Conservation (phyloP, 2,888 invertebrate genomes). For the Eustalomyia histrio region DNA sequence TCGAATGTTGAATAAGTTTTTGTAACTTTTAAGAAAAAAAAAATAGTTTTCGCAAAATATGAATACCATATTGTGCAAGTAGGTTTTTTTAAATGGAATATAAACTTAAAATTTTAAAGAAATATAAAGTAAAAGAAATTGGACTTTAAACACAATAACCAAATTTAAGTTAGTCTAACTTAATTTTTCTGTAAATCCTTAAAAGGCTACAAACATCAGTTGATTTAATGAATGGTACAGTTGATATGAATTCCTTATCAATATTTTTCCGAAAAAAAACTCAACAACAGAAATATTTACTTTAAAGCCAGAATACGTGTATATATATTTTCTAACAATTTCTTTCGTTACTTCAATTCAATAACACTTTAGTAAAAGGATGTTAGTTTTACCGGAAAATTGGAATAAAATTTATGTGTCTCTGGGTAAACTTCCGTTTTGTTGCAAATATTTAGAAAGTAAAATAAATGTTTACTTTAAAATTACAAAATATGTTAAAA, state of each 20-base stretch:
- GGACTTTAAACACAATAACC: too few species aligned
- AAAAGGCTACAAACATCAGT: too few species aligned
- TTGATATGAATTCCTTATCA: too few species aligned
- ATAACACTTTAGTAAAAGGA: constrained; percentile 55
- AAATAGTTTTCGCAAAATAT: neutral
- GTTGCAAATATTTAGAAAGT: constrained; percentile 19
- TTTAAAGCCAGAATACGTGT: too few species aligned
- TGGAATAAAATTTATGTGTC: constrained; percentile 71
- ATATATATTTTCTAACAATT: constrained; percentile 4
- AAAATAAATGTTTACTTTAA: constrained; percentile 18
- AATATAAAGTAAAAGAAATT: too few species aligned
- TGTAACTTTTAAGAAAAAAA: neutral
- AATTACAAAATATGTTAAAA: constrained; percentile 44
- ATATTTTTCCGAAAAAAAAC: too few species aligned
- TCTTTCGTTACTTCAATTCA: constrained; percentile 23
- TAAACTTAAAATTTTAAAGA: too few species aligned
- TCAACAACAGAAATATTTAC: too few species aligned
- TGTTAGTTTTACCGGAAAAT: constrained; percentile 72
- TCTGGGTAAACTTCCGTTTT: constrained; percentile 43
- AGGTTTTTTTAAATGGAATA: neutral
- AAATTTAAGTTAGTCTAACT: too few species aligned
- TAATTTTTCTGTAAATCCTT: too few species aligned
- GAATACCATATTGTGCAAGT: neutral
- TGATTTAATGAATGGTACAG: too few species aligned
- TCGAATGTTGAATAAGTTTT: constrained; percentile 21